Evolutionary conservation across 2,113 vertebrate genomes (phyloP).

Genomic region (Dromiciops gliroides): DNA sequence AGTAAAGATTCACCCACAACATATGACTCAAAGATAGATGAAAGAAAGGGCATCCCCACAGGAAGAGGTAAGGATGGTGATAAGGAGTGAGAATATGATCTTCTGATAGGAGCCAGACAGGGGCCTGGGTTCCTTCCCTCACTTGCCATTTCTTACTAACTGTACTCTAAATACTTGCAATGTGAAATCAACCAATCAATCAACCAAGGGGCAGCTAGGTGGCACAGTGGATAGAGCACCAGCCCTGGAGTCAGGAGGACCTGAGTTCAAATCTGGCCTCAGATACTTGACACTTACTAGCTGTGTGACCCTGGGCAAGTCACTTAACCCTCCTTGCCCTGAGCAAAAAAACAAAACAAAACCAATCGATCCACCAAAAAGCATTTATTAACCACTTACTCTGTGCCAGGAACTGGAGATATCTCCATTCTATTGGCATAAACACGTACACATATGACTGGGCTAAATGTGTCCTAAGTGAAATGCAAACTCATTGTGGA

Average conservation of each 20-base stretch:
- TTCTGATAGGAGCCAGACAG: constrained; percentile 39
- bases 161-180: neutral
- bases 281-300: no score
- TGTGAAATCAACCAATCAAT: neutral
- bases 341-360: no score
- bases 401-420: neutral
- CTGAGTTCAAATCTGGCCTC: no score
- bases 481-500: neutral
- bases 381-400: neutral
- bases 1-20: constrained; percentile 75
- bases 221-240: no score
- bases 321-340: no score
- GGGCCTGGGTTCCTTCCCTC: constrained; percentile 34
- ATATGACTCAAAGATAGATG: constrained; percentile 76
- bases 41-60: constrained; percentile 52
- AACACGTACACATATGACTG: neutral
- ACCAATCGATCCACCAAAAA: neutral
- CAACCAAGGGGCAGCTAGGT: no score
- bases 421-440: neutral
- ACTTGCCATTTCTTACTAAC: neutral
- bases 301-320: no score
- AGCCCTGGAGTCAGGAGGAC: no score
- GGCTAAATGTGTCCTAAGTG: neutral
- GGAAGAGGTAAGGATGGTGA: constrained; percentile 5
- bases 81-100: neutral